Percentiles rank a stretch among this genome's conserved stretches.
These are phyloP conservation scores for Euglossa dilemma DNA, from an alignment of 1,140 invertebrate species.

Conservation along the genomic window DNA sequence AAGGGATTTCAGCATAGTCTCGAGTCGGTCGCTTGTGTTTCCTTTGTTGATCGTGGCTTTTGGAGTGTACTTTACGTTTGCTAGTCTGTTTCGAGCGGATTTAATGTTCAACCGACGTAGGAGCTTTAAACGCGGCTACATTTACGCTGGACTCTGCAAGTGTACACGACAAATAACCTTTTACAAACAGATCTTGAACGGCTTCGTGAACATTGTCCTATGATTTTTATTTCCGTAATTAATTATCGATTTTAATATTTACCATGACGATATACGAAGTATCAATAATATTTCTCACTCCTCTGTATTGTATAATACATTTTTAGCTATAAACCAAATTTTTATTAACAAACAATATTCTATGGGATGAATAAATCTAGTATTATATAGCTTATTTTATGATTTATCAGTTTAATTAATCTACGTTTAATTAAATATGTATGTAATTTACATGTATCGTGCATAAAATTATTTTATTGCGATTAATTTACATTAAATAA, in stretches of 20 bases:
- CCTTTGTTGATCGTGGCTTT: constrained; percentile 29
- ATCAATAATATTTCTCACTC: neutral
- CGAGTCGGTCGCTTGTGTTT: neutral
- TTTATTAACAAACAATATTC: too few relatives aligned
- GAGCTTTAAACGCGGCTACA: neutral
- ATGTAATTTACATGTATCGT: neutral
- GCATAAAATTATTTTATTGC: neutral
- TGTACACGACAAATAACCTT: neutral
- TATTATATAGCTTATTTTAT: neutral
- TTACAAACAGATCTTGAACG: neutral
- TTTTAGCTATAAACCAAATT: too few relatives aligned
- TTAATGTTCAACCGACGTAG: neutral
- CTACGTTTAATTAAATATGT: neutral
- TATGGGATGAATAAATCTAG: neutral
- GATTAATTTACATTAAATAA: too few relatives aligned
- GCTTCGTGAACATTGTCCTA: neutral
- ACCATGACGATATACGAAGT: neutral
- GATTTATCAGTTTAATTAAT: neutral
- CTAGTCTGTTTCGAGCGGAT: constrained; percentile 12
- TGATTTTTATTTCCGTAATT: neutral
- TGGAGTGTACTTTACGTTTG: constrained; percentile 10
- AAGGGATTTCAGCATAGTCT: neutral
- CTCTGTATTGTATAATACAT: too few relatives aligned
- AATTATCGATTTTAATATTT: neutral
- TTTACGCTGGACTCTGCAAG: neutral